Evolutionary conservation across 1,140 invertebrate species (phyloP).

Genomic region (Dreissena polymorpha): DNA sequence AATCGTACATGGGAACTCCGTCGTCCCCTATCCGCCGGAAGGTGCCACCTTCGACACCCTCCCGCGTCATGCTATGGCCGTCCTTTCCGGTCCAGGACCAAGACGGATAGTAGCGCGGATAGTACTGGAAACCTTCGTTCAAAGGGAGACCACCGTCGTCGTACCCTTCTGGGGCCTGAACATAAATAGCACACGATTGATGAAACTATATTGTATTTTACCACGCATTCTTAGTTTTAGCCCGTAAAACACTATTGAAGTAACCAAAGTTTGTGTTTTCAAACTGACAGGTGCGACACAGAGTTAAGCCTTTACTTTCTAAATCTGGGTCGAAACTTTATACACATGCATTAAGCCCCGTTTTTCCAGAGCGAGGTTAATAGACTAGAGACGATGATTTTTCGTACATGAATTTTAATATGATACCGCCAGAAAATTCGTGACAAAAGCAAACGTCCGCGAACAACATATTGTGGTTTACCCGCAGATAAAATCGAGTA

Average conservation of each 20-base stretch:
- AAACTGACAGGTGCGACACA: neutral
- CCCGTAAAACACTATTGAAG: neutral
- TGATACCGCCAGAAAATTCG: too few relatives aligned
- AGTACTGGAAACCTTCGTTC: conserved; percentile 16
- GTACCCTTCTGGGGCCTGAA: conserved; percentile 9
- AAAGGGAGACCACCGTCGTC: neutral
- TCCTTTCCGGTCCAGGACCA: conserved; percentile 19
- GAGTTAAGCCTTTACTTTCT: neutral
- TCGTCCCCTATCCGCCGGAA: conserved; percentile 26
- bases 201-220: neutral
- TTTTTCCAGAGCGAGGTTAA: too few relatives aligned
- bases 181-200: neutral
- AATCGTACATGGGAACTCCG: conserved; percentile 17
- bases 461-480: too few relatives aligned
- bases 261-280: neutral
- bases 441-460: too few relatives aligned
- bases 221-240: neutral
- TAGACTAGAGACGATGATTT: too few relatives aligned
- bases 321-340: too few relatives aligned
- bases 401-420: too few relatives aligned
- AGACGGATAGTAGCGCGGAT: conserved; percentile 19
- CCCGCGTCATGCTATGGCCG: conserved; percentile 23
- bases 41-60: neutral
- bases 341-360: neutral
- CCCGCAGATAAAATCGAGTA: too few relatives aligned